Evolutionary conservation across 2,888 invertebrate species (phyloP).

Genomic region (Drosophila testacea): DNA sequence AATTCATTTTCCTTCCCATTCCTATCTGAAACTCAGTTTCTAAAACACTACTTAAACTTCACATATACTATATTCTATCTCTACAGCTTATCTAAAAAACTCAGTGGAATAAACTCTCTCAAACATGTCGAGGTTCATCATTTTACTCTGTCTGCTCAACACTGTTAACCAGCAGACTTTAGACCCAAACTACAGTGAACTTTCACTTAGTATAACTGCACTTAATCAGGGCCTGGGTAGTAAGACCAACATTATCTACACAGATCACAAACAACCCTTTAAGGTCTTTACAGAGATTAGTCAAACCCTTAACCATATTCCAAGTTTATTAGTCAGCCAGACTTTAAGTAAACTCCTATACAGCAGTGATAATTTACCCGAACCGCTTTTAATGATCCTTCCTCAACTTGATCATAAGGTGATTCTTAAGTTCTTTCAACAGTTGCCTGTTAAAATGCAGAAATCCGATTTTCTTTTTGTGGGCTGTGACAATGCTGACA

Average conservation of each 20-base stretch:
- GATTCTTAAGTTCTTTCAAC: slow-evolving; percentile 14
- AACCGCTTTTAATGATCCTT: slow-evolving; percentile 45
- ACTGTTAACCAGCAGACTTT: not conserved
- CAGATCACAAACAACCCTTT: not conserved
- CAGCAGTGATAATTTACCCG: slow-evolving; percentile 1
- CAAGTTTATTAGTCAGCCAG: slow-evolving; percentile 35
- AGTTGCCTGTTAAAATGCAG: slow-evolving; percentile 42
- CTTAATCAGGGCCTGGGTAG: slow-evolving; percentile 39
- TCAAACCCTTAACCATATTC: slow-evolving; percentile 26
- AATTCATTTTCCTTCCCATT: no score
- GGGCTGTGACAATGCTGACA: slow-evolving; percentile 20
- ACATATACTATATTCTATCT: not conserved
- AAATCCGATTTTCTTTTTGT: slow-evolving; percentile 42
- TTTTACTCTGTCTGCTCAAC: slow-evolving; percentile 13
- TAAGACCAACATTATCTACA: slow-evolving; percentile 46
- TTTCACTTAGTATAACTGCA: slow-evolving; percentile 21
- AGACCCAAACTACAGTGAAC: slow-evolving; percentile 8
- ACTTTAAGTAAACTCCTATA: not conserved
- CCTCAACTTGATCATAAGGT: not conserved
- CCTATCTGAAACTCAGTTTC: no score
- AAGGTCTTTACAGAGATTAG: slow-evolving; percentile 19
- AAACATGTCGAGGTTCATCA: slow-evolving; percentile 31
- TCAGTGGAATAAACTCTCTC: not conserved
- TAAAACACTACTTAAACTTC: not conserved
- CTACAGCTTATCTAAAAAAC: slow-evolving; percentile 4